Conservation (phyloP, 2,113 vertebrate genomes). For the Rhabdomys dilectus region DNA sequence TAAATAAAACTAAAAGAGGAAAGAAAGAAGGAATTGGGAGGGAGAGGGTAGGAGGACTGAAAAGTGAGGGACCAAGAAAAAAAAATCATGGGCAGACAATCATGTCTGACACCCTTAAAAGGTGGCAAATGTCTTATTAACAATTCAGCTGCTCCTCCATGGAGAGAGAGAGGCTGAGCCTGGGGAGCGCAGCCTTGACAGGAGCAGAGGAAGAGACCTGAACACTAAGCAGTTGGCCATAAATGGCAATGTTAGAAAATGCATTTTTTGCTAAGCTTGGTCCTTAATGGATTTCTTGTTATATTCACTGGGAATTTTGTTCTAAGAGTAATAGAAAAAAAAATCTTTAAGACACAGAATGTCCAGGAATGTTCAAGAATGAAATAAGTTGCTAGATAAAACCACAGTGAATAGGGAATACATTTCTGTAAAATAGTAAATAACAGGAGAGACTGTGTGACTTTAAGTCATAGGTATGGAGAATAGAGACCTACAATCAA, state of each 20-base stretch:
- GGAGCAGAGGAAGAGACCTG: background rate
- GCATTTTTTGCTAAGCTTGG: background rate
- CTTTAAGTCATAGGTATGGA: background rate
- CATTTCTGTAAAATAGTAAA: slow-evolving; percentile 16
- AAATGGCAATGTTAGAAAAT: background rate
- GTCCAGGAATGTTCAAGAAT: background rate
- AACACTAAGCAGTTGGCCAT: background rate
- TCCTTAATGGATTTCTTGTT: background rate
- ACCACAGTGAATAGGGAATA: background rate
- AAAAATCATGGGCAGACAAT: background rate
- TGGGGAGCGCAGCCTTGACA: background rate
- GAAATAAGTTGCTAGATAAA: background rate
- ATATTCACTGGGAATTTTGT: background rate
- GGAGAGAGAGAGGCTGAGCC: background rate
- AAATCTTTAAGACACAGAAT: background rate
- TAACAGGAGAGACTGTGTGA: background rate
- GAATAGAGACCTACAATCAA: background rate
- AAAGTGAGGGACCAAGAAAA: background rate
- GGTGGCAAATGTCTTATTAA: background rate
- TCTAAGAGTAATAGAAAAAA: slow-evolving; percentile 10
- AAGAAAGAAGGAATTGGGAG: background rate
- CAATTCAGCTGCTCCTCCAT: background rate
- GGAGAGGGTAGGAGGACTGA: background rate
- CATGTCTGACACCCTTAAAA: background rate
- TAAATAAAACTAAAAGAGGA: background rate